Evolutionary conservation across 2,113 vertebrate species (phyloP), one percentile per base, ranked within the genome.

Genomic region (Brachyhypopomus occidentalis): DNA sequence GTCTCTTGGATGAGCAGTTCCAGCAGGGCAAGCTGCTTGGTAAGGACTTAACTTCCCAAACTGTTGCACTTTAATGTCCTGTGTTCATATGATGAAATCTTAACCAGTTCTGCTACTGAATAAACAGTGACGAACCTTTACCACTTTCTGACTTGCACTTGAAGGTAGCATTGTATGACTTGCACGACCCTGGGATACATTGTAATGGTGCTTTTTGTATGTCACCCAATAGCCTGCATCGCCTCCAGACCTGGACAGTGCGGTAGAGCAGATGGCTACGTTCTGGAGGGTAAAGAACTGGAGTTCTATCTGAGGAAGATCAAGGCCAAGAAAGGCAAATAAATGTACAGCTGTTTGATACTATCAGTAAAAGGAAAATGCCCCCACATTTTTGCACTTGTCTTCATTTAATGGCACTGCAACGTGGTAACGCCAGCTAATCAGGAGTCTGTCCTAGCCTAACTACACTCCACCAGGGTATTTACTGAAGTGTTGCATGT

Each of bases 311-410:
- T 97, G 93, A 97, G 98, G 92, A 99, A 99, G 88, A 99, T 99
- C 92, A 99, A 97, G 89, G 98, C 98, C 90, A 97, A 98, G 88
- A 99, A 98, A 94, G 98, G 98, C 96, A 99, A 99, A 99, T 99
- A 94, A 94, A 91, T 91, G 88, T 90, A 79, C 88, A 91, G 89
- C 89, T 84, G 86, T 94, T 94, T 94, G 90, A 92, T 92, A 89
- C 30, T 8, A 85, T 84, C 92, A 94, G 92, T 93, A 94, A 93
- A 90, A 34, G 22, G 38, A 66, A 64, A 27, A 52, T 27, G 19
- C 23, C 69, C 79, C 64, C 55, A 73, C 73, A 11, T 9, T 38
- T 17, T 25, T 75, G 78, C 67, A 16, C 52, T 45, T 5, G 69
- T 41, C 22, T 23, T 78, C 45, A 41, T 78, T 73, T 38, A 8